Conservation (phyloP, 2,113 vertebrate species). For the Pagrus major region DNA sequence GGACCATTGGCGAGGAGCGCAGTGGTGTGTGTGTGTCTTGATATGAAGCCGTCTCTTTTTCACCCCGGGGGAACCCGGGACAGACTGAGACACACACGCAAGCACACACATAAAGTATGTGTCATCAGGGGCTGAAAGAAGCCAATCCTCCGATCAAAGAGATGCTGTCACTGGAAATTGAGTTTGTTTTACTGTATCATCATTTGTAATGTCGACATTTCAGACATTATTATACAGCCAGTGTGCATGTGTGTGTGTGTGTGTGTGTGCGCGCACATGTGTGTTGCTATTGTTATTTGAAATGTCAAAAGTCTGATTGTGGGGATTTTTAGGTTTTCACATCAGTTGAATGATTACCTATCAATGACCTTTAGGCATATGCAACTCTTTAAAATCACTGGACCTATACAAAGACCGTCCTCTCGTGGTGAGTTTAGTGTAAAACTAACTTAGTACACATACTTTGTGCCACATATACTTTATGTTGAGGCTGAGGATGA, state of each 20-base stretch:
- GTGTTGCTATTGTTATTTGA: not conserved
- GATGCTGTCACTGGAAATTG: slow-evolving; percentile 42
- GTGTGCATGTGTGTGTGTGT: slow-evolving; percentile 20
- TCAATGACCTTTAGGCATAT: not conserved
- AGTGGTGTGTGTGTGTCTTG: slow-evolving; percentile 40
- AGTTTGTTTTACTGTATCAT: slow-evolving; percentile 60
- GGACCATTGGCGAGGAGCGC: slow-evolving; percentile 39
- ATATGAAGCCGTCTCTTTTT: slow-evolving; percentile 78
- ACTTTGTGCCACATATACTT: too few species aligned
- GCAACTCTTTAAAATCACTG: not conserved
- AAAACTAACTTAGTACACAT: too few species aligned
- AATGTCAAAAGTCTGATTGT: slow-evolving; percentile 30
- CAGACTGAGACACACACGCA: slow-evolving; percentile 30
- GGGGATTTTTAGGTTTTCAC: slow-evolving; percentile 40
- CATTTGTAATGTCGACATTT: slow-evolving; percentile 60
- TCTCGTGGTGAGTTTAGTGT: not conserved
- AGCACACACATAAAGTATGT: slow-evolving; percentile 28
- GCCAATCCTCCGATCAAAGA: slow-evolving; percentile 78
- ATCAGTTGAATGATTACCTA: slow-evolving; percentile 26
- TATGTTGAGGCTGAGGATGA: too few species aligned
- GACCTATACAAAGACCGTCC: not conserved
- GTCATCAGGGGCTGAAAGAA: slow-evolving; percentile 63
- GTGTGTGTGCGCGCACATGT: slow-evolving; percentile 4
- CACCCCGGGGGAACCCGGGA: slow-evolving; percentile 59
- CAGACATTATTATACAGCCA: slow-evolving; percentile 42